Conservation (phyloP, 1,140 invertebrate genomes). For the Ladona fulva region DNA sequence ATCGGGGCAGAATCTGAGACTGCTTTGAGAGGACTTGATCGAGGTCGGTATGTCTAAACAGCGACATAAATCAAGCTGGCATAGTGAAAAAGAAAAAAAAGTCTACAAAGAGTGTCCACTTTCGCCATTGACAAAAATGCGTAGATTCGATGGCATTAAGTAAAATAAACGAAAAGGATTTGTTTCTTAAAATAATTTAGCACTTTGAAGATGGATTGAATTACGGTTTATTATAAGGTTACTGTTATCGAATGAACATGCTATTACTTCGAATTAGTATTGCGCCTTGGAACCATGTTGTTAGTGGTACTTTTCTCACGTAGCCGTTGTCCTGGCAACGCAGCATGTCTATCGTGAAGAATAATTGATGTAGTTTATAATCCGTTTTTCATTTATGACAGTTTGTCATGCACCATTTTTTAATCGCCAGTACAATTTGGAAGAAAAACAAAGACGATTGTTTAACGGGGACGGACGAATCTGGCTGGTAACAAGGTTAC, state of each 20-base stretch:
- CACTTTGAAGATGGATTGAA: not conserved
- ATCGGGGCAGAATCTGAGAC: not conserved
- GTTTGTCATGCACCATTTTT: too few relatives aligned
- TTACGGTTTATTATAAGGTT: not conserved
- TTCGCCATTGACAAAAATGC: not conserved
- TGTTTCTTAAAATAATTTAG: not conserved
- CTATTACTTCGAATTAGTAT: not conserved
- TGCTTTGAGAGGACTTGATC: not conserved
- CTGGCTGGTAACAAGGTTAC: not conserved
- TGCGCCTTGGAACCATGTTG: not conserved
- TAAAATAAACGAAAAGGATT: not conserved
- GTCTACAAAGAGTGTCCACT: not conserved
- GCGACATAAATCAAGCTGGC: not conserved
- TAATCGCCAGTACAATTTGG: too few relatives aligned
- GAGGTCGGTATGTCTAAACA: conserved; percentile 11
- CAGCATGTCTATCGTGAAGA: not conserved
- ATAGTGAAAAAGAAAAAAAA: conserved; percentile 11
- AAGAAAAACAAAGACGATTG: too few relatives aligned
- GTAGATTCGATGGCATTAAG: not conserved
- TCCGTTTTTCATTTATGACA: too few relatives aligned
- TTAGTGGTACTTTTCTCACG: not conserved
- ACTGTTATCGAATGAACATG: not conserved
- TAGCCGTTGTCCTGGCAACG: not conserved
- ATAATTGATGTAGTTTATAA: too few relatives aligned
- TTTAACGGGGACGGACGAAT: not conserved